Conservation (phyloP, 2,888 invertebrate genomes). For the Pherbina coryleti region DNA sequence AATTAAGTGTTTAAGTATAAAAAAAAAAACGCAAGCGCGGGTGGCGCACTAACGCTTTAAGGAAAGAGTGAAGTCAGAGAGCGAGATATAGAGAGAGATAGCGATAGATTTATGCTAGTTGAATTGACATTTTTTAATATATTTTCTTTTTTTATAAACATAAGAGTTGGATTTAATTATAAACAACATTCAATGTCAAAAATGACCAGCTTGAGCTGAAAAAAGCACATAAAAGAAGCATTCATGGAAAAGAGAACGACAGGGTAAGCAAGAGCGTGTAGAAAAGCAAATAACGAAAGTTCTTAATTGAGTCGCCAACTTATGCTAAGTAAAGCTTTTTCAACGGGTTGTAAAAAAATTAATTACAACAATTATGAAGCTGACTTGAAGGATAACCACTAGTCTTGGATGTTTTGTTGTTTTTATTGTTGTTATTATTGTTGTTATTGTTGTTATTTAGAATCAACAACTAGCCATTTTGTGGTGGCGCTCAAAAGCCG, state of each 20-base stretch:
- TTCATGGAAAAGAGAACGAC: neutral
- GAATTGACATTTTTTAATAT: neutral
- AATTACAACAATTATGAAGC: constrained; percentile 3
- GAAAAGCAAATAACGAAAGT: neutral
- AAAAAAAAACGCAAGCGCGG: constrained; percentile 20
- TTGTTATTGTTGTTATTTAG: neutral
- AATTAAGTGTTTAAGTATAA: neutral
- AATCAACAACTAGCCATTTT: neutral
- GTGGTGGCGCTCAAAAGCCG: too few species aligned
- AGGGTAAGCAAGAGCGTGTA: neutral
- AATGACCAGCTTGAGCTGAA: constrained; percentile 12
- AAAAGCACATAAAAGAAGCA: neutral
- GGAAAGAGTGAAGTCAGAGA: neutral
- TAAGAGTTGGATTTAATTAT: neutral
- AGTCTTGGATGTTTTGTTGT: neutral
- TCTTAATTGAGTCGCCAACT: neutral
- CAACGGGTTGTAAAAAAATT: neutral
- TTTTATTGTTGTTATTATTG: neutral
- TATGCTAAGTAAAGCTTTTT: too few species aligned
- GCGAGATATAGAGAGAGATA: neutral
- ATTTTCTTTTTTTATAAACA: neutral
- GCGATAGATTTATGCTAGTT: neutral
- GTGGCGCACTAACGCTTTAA: neutral
- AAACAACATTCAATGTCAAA: constrained; percentile 31
- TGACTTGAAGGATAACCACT: constrained; percentile 25